Evolutionary conservation across 2,797 vertebrate species (phyloP).

Genomic region (Buceros bicornis): DNA sequence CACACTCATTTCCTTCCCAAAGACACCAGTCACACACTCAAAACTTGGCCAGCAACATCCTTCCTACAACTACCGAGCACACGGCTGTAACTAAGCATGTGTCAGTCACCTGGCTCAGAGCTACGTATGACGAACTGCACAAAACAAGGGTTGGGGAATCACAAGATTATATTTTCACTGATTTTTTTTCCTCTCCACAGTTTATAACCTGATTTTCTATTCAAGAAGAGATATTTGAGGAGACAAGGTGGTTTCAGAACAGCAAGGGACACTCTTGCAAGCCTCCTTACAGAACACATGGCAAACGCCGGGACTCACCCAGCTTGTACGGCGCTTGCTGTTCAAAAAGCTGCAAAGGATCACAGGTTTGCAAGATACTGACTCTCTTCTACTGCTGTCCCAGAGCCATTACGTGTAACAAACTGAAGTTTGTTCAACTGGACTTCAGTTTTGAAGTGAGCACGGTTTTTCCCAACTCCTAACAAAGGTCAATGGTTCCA

Average conservation of each 20-base stretch:
- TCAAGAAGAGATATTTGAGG: background rate
- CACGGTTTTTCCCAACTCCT: background rate
- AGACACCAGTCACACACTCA: background rate
- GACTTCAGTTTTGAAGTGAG: background rate
- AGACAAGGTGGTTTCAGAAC: background rate
- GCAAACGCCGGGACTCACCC: background rate
- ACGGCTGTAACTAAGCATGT: background rate
- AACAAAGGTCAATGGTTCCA: background rate
- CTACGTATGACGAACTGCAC: background rate
- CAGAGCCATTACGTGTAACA: background rate
- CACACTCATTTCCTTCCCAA: rapidly evolving
- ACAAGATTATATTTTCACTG: background rate
- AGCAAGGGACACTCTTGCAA: background rate
- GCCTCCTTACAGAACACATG: background rate
- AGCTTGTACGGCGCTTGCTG: background rate
- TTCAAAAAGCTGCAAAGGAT: background rate
- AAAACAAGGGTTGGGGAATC: background rate
- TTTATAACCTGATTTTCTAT: background rate
- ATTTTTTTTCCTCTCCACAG: background rate
- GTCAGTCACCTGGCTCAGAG: background rate
- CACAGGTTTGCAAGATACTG: background rate
- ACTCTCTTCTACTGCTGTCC: background rate
- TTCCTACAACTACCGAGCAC: background rate
- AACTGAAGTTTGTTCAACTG: no score
- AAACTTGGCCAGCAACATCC: background rate